These are phyloP conservation scores for Cyphomyrus discorhynchus DNA, from an alignment of 2,113 vertebrate genomes.

Conservation along the genomic window DNA sequence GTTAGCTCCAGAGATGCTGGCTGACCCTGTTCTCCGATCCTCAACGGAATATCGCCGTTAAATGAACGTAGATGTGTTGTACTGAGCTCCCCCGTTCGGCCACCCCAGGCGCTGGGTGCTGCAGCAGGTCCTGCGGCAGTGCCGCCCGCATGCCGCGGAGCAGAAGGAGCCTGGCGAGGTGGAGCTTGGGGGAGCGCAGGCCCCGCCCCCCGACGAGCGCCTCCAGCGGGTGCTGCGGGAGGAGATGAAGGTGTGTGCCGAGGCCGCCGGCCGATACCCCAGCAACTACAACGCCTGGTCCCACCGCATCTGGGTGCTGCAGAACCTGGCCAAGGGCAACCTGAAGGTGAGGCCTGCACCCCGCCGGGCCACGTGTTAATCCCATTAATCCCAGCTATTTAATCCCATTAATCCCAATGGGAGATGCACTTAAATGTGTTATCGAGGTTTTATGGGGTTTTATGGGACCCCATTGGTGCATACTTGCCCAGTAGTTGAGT, in stretches of 20 bases:
- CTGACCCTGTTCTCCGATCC: not conserved
- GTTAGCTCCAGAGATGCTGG: not conserved
- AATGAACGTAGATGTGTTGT: not conserved
- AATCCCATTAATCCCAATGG: not conserved
- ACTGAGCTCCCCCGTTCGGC: not conserved
- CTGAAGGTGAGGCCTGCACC: slow-evolving; percentile 68
- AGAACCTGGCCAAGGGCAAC: slow-evolving; percentile 78
- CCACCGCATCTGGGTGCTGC: slow-evolving; percentile 94
- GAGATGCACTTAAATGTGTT: not conserved
- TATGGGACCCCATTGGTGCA: not conserved
- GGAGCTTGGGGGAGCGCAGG: slow-evolving; percentile 34
- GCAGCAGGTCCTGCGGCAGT: slow-evolving; percentile 73
- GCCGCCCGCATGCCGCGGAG: slow-evolving; percentile 46
- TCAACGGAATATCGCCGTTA: not conserved
- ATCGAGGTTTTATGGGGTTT: not conserved
- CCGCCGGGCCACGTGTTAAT: not conserved
- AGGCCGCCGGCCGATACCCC: slow-evolving; percentile 84
- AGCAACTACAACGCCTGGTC: slow-evolving; percentile 99
- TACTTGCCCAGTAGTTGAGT: not conserved
- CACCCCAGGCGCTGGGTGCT: slow-evolving; percentile 83
- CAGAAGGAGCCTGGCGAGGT: slow-evolving; percentile 62
- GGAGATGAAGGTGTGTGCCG: slow-evolving; percentile 85
- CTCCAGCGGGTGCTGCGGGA: slow-evolving; percentile 69
- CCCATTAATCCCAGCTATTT: not conserved
- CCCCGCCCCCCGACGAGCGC: slow-evolving; percentile 49